These are phyloP conservation scores for Zoroaster sp. DNA, from an alignment of 53 echinoderm and acorn worm species.

Conservation along the genomic window DNA sequence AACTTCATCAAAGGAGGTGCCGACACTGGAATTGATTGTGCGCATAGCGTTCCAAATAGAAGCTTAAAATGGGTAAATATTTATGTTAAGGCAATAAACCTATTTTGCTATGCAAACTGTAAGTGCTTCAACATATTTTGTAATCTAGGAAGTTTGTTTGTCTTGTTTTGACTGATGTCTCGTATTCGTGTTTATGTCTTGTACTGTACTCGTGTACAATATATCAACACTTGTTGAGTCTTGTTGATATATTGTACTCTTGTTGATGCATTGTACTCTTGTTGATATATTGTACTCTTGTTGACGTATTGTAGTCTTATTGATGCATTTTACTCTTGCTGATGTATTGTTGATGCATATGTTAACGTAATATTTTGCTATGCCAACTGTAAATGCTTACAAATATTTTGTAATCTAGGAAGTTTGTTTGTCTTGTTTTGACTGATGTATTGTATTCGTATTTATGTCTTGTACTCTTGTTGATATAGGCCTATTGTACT, in stretches of 20 bases:
- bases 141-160: neutral
- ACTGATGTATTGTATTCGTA: neutral
- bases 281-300: too few species aligned
- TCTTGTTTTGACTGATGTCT: neutral
- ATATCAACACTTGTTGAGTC: too few species aligned
- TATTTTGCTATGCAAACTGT: neutral
- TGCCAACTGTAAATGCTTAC: neutral
- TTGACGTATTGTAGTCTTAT: too few species aligned
- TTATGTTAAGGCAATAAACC: conserved; percentile 9
- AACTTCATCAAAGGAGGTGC: conserved; percentile 8
- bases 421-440: neutral
- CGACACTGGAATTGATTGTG: conserved; percentile 8
- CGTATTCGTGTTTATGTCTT: too few species aligned
- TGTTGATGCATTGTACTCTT: too few species aligned
- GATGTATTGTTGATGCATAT: neutral
- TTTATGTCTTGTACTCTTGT: too few species aligned
- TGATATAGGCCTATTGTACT: too few species aligned
- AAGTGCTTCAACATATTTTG: neutral
- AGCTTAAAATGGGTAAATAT: neutral
- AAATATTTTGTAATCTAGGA: neutral
- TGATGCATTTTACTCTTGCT: too few species aligned
- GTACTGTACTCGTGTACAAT: too few species aligned
- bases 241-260: too few species aligned
- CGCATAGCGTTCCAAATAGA: neutral
- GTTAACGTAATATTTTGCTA: neutral